Evolutionary conservation across 1,140 invertebrate genomes (phyloP).

Genomic region (Philopotamus ludificatus): DNA sequence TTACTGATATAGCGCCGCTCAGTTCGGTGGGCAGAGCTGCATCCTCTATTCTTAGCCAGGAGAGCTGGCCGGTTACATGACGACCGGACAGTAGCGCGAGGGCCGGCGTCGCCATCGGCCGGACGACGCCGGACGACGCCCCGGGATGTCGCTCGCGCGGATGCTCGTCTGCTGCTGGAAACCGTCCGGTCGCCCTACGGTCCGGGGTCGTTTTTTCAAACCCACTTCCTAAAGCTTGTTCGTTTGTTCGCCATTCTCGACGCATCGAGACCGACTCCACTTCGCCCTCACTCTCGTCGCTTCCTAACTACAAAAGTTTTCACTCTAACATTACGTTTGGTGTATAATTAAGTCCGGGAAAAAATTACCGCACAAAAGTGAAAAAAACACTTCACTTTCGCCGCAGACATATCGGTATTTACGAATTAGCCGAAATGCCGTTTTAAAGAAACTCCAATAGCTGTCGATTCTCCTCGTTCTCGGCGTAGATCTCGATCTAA

Average conservation of each 20-base stretch:
- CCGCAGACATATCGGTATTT: no score
- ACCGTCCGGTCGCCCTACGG: neutral
- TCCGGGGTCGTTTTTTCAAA: neutral
- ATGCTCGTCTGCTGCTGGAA: neutral
- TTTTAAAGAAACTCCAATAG: no score
- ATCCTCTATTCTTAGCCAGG: conserved; percentile 18
- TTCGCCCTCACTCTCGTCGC: neutral
- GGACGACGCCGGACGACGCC: conserved; percentile 4
- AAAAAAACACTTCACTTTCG: no score
- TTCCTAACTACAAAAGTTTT: neutral
- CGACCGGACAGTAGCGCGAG: conserved; percentile 9
- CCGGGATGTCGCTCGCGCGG: neutral
- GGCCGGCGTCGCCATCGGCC: conserved; percentile 22
- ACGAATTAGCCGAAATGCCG: no score
- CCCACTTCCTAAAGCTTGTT: neutral
- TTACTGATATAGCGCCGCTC: conserved; percentile 8
- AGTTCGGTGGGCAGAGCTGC: neutral
- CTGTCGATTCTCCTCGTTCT: no score
- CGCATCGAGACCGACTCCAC: neutral
- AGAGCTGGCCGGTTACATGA: conserved; percentile 20
- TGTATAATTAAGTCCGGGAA: no score
- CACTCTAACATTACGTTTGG: neutral
- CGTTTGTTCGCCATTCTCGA: neutral
- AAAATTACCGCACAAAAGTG: no score
- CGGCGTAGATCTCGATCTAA: no score